Percentiles rank a stretch among this genome's conserved stretches.
Conservation (phyloP, 2,113 vertebrate species). For the Paedocypris sp. region DNA sequence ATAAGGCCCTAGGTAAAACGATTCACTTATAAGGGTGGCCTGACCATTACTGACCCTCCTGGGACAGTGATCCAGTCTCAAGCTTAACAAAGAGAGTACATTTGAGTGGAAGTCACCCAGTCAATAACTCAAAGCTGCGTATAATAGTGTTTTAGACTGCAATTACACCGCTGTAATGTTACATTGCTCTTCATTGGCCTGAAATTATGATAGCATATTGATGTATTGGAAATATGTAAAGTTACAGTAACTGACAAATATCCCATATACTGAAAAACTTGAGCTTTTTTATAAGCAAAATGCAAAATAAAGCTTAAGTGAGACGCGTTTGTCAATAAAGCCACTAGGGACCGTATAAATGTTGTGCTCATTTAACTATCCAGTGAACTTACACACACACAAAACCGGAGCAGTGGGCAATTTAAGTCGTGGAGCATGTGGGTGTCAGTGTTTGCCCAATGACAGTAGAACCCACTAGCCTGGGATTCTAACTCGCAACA, state of each 20-base stretch:
- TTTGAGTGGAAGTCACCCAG: conserved; percentile 18
- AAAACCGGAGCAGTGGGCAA: too few species aligned
- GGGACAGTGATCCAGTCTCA: conserved; percentile 9
- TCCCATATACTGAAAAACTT: conserved; percentile 12
- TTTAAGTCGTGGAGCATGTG: too few species aligned
- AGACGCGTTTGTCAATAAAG: too few species aligned
- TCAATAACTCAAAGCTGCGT: conserved; percentile 27
- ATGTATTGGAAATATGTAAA: conserved; percentile 36
- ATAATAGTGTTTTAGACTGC: conserved; percentile 29
- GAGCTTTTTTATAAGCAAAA: conserved; percentile 17
- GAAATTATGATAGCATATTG: conserved; percentile 35
- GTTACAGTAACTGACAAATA: not conserved
- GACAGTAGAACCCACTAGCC: too few species aligned
- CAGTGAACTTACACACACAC: too few species aligned
- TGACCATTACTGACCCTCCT: not conserved
- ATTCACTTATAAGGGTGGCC: conserved; percentile 11
- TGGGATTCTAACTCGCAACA: too few species aligned
- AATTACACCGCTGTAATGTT: conserved; percentile 34
- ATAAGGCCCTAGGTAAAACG: conserved; percentile 9
- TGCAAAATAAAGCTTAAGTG: too few species aligned
- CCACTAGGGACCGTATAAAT: too few species aligned
- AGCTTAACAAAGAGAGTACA: conserved; percentile 4
- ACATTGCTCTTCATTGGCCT: conserved; percentile 22
- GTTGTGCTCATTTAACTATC: too few species aligned
- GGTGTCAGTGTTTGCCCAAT: too few species aligned